Conservation (phyloP, 2,888 invertebrate genomes). For the Gandaritis pyraliata region DNA sequence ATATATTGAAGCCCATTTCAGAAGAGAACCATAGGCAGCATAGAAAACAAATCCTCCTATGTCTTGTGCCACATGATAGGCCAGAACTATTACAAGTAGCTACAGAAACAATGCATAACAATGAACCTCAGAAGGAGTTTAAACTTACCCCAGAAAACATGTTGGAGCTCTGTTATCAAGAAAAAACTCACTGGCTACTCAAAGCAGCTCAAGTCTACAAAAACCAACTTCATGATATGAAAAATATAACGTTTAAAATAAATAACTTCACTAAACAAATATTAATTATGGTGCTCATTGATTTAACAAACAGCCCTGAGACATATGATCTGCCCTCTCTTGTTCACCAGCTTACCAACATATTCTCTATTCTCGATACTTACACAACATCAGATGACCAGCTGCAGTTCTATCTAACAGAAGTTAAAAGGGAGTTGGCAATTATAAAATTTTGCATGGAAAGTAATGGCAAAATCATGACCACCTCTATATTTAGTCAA, state of each 20-base stretch:
- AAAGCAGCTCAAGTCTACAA: constrained; percentile 78
- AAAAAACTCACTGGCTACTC: constrained; percentile 77
- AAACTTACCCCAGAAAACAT: constrained; percentile 79
- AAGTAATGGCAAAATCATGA: constrained; percentile 79
- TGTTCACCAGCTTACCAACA: constrained; percentile 75
- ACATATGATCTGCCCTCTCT: constrained; percentile 75
- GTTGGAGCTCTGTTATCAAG: constrained; percentile 79
- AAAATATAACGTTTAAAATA: constrained; percentile 77
- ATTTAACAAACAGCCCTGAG: constrained; percentile 76
- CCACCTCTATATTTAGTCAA: constrained; percentile 78
- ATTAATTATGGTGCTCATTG: constrained; percentile 78
- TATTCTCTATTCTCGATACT: constrained; percentile 78
- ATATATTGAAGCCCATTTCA: constrained; percentile 64
- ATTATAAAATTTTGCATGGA: constrained; percentile 80
- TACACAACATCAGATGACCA: constrained; percentile 73
- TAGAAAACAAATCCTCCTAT: constrained; percentile 75
- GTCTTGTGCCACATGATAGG: constrained; percentile 68
- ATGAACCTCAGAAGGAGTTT: constrained; percentile 73
- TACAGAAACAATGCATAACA: constrained; percentile 69
- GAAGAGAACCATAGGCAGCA: constrained; percentile 70
- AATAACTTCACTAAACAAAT: constrained; percentile 81
- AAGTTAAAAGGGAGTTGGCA: constrained; percentile 78
- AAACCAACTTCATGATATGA: constrained; percentile 74
- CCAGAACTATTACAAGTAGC: constrained; percentile 65
- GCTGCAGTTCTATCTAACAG: constrained; percentile 76